Evolutionary conservation across 1,140 invertebrate species (phyloP), one percentile per base, ranked within the genome.

Genomic region (Parapsyche elsis): DNA sequence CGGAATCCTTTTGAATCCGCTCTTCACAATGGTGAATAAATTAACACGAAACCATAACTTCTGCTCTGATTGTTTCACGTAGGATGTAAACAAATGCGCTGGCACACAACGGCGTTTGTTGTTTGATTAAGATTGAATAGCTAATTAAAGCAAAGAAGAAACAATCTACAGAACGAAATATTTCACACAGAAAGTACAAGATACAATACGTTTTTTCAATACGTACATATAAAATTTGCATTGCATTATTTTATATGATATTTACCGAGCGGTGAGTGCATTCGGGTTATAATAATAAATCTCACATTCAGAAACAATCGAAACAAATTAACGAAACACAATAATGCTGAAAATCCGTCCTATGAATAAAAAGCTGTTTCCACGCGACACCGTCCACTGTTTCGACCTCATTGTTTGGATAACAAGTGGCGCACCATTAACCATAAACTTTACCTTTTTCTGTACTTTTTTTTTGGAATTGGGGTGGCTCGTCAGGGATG

Each of bases 371-470:
- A 67, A 67, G 64, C 64, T 67, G 64, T 67, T 67, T 67, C 64
- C 16, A 26, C 24, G 64, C 12, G 64, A 67, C 64, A 67, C 5
- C 64, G 71, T 74, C 77, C 38, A 75, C 76, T 71, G 81, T 79
- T 79, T 67, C 76, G 12, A 44, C 45, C 61, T 71, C 64, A 76
- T 82, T 82, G 81, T 82, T 79, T 79, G 61, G 76, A 82, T 76
- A 82, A 80, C 81, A 80, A 77, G 78, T 76, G 64, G 81, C 49
- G 78, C 38, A 71, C 78, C 78, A 80, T 82, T 82, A 82, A 77
- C 80, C 44, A 79, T 81, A 81, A 82, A 82, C 57, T 82, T 79
- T 77, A 79, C 76, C 71, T 82, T 82, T 82, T 80, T 44, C 44
- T n/a, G n/a, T 10, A 73, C 30, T 38, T 38, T 38, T 38, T 38